Evolutionary conservation across 2,113 vertebrate species (phyloP).

Genomic region (Cynoglossus semilaevis): DNA sequence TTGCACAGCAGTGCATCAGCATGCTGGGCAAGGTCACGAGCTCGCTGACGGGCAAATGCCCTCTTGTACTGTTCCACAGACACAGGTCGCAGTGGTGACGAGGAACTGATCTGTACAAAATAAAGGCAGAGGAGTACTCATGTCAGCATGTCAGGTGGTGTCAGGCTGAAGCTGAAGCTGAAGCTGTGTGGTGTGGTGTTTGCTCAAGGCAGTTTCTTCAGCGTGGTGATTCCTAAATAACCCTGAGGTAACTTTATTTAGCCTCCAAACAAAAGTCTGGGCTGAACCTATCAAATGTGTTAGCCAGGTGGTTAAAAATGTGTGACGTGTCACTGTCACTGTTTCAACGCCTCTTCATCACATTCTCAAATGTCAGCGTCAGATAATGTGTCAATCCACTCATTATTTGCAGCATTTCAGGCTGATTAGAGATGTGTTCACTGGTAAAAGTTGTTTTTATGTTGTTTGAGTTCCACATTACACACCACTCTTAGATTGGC

Average conservation of each 20-base stretch:
- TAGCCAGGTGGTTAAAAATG: too few relatives aligned
- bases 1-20: slow-evolving; percentile 89
- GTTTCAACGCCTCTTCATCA: background rate
- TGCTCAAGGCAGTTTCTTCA: too few relatives aligned
- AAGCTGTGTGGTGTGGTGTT: too few relatives aligned
- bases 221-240: too few relatives aligned
- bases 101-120: slow-evolving; percentile 83
- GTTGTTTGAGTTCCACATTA: slow-evolving; percentile 1
- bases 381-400: background rate
- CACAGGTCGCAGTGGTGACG: slow-evolving; percentile 78
- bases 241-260: too few relatives aligned
- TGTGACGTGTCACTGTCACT: too few relatives aligned
- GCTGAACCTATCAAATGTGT: too few relatives aligned
- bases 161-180: too few relatives aligned
- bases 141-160: too few relatives aligned
- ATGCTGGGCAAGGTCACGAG: slow-evolving; percentile 89
- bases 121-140: background rate
- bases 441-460: background rate
- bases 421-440: background rate
- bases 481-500: slow-evolving; percentile 93
- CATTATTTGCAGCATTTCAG: too few relatives aligned
- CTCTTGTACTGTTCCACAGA: slow-evolving; percentile 88
- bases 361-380: background rate
- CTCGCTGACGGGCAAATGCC: slow-evolving; percentile 88
- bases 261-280: too few relatives aligned